phyloP scores from a whole-genome alignment of 2,797 vertebrate species.

The Oceanodroma leucorhoa region DNA sequence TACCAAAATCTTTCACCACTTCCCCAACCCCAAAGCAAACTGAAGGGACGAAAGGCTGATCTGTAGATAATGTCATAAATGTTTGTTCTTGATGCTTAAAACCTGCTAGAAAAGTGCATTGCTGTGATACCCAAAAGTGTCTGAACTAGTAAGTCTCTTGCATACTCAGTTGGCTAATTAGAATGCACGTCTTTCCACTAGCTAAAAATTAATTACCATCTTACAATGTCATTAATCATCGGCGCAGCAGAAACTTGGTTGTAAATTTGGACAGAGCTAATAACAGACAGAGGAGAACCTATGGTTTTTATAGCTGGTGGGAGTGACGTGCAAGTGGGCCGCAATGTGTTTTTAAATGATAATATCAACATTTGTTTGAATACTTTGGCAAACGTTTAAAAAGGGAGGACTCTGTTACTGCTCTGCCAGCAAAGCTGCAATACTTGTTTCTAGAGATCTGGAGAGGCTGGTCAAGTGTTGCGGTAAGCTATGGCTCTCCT shows the following conservation, averaged over 20 bases:
- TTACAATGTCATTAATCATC: conserved; percentile 72
- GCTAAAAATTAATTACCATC: conserved; percentile 73
- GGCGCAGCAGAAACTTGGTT: conserved; percentile 37
- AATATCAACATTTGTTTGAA: conserved; percentile 50
- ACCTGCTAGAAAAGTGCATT: neutral
- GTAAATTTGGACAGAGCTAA: conserved; percentile 56
- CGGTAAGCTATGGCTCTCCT: conserved; percentile 18
- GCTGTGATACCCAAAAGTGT: conserved; percentile 2
- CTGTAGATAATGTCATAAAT: neutral
- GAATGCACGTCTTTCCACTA: conserved; percentile 55
- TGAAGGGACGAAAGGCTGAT: neutral
- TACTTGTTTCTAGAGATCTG: neutral
- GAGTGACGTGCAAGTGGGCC: conserved; percentile 33
- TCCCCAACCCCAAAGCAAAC: neutral
- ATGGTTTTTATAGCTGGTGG: conserved; percentile 13
- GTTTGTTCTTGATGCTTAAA: conserved; percentile 33
- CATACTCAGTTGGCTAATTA: conserved; percentile 63
- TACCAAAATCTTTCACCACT: neutral
- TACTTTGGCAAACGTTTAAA: conserved; percentile 21
- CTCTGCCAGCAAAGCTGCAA: conserved; percentile 52
- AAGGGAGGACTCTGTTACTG: conserved; percentile 1
- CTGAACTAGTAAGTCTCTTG: conserved; percentile 46
- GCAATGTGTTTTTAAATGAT: conserved; percentile 31
- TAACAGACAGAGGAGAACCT: conserved; percentile 46
- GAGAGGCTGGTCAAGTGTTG: conserved; percentile 46